Conservation (phyloP, 2,797 vertebrate species). For the Pteropus rufus region DNA sequence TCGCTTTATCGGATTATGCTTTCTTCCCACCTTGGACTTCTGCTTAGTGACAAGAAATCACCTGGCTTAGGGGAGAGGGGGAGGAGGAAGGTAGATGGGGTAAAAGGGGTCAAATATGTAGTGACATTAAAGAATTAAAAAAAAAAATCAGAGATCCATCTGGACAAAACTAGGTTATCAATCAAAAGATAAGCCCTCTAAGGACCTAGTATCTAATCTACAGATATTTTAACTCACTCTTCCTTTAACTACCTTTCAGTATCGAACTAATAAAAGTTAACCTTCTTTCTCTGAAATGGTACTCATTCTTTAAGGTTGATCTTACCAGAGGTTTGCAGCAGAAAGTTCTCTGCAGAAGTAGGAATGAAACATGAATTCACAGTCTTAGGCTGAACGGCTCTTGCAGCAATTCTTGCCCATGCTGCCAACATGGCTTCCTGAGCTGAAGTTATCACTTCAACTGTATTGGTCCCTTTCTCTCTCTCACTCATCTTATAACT, state of each 20-base stretch:
- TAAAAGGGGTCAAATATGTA: too few relatives aligned
- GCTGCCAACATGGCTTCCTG: slow-evolving; percentile 40
- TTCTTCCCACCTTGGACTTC: background rate
- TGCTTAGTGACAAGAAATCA: background rate
- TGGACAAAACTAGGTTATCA: background rate
- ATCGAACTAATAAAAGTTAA: background rate
- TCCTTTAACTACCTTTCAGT: background rate
- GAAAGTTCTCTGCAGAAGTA: slow-evolving; percentile 18
- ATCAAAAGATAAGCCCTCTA: background rate
- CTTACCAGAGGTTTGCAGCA: slow-evolving; percentile 57
- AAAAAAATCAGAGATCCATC: background rate
- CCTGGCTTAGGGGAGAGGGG: background rate
- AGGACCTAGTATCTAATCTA: background rate
- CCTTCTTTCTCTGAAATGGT: background rate
- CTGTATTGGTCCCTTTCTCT: background rate
- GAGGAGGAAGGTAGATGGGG: too few relatives aligned
- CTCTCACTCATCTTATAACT: background rate
- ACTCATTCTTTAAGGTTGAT: background rate
- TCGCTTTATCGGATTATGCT: background rate
- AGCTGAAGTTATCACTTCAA: slow-evolving; percentile 53
- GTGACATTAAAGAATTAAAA: too few relatives aligned
- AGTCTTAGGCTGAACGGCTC: background rate
- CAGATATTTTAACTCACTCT: background rate
- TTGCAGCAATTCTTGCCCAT: slow-evolving; percentile 58
- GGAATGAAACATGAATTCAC: background rate